Percentiles rank a stretch among this genome's conserved stretches.
These are phyloP conservation scores for Panthera uncia DNA, from an alignment of 2,113 vertebrate genomes.

Conservation along the genomic window DNA sequence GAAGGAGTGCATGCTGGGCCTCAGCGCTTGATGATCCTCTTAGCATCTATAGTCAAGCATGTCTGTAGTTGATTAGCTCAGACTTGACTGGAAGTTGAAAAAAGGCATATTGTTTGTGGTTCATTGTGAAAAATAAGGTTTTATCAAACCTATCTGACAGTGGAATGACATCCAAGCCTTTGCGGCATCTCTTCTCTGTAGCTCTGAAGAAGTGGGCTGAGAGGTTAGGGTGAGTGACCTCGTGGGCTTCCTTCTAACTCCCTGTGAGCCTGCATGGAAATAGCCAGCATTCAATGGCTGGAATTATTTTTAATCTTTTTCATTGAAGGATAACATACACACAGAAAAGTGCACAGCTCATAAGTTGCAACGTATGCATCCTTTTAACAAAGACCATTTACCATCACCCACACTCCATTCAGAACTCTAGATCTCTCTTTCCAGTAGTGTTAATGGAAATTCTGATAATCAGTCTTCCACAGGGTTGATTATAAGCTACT, in stretches of 20 bases:
- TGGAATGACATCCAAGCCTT: background rate
- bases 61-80: background rate
- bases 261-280: background rate
- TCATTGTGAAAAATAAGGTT: background rate
- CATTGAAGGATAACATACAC: background rate
- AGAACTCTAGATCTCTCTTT: background rate
- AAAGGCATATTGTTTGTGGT: background rate
- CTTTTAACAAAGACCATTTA: background rate
- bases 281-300: background rate
- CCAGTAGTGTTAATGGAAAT: background rate
- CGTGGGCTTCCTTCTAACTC: background rate
- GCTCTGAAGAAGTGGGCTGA: background rate
- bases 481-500: background rate
- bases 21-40: background rate
- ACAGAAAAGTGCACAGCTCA: background rate
- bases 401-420: background rate
- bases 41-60: accelerated
- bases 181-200: background rate
- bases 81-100: background rate
- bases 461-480: background rate
- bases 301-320: background rate
- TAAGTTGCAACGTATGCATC: background rate
- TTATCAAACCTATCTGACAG: background rate
- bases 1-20: background rate
- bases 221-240: background rate